These are phyloP conservation scores for Pelecanus crispus DNA, from an alignment of 2,113 vertebrate species.

Conservation along the genomic window DNA sequence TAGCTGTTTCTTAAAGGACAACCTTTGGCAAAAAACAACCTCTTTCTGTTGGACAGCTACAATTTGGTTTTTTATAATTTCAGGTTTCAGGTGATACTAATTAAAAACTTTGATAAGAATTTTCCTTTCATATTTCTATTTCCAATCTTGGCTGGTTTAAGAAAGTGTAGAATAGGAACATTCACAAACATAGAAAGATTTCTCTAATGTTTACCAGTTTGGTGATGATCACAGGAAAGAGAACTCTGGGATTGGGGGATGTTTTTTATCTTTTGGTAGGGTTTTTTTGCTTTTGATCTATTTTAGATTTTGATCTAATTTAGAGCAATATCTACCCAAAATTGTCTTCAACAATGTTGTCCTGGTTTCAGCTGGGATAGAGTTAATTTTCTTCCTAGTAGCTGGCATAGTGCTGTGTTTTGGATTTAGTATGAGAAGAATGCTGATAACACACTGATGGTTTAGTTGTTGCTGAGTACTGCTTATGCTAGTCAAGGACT, in stretches of 20 bases:
- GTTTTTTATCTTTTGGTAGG: not conserved
- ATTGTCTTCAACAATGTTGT: not conserved
- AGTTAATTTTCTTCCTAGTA: too few species aligned
- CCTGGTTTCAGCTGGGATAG: too few species aligned
- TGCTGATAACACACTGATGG: too few species aligned
- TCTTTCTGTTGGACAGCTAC: not conserved
- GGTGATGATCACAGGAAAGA: not conserved
- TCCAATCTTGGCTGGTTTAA: not conserved
- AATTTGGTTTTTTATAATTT: not conserved
- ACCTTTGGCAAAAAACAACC: not conserved
- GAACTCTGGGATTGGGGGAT: not conserved
- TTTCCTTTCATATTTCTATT: not conserved
- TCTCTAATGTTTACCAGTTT: not conserved
- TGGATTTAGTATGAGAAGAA: too few species aligned
- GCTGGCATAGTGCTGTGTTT: too few species aligned
- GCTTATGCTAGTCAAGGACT: too few species aligned
- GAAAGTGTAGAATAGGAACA: not conserved
- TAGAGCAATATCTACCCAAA: not conserved
- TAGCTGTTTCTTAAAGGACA: not conserved
- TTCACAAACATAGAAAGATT: not conserved
- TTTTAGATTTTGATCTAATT: not conserved
- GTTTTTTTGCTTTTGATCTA: not conserved
- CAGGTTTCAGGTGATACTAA: not conserved
- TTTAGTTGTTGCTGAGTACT: too few species aligned
- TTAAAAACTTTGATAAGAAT: not conserved